phyloP scores from a whole-genome alignment of 2,888 invertebrate species.

The Branchipolynoe longqiensis region DNA sequence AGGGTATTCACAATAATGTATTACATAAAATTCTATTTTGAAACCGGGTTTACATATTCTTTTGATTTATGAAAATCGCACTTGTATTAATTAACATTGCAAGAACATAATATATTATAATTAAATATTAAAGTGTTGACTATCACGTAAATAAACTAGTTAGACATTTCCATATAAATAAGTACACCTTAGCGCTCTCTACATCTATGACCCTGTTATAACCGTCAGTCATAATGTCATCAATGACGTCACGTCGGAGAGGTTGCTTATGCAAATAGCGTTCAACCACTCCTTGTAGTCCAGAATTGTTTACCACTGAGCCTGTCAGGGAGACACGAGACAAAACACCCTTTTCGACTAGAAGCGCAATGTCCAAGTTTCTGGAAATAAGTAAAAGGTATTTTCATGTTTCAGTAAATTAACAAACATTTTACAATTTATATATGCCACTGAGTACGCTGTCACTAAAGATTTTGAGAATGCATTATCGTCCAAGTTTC shows the following conservation, averaged over 20 bases:
- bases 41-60: no score
- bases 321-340: background rate
- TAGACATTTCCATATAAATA: slow-evolving; percentile 29
- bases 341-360: slow-evolving; percentile 1
- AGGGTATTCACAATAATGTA: no score
- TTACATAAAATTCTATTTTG: no score
- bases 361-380: background rate
- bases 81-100: no score
- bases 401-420: no score
- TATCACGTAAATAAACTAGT: slow-evolving; percentile 7
- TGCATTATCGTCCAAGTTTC: no score
- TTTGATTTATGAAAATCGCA: no score
- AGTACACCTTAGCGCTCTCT: background rate
- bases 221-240: background rate
- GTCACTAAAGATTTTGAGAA: background rate
- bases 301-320: background rate
- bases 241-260: background rate
- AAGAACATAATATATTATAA: no score
- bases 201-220: slow-evolving; percentile 1
- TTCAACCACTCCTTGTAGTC: background rate
- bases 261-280: background rate
- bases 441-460: background rate
- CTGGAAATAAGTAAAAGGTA: background rate
- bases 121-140: no score
- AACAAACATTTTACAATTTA: no score